Percentiles rank a stretch among this genome's conserved stretches.
These are phyloP conservation scores for Chrysolina haemoptera DNA, from an alignment of 2,888 invertebrate genomes.

Conservation along the genomic window DNA sequence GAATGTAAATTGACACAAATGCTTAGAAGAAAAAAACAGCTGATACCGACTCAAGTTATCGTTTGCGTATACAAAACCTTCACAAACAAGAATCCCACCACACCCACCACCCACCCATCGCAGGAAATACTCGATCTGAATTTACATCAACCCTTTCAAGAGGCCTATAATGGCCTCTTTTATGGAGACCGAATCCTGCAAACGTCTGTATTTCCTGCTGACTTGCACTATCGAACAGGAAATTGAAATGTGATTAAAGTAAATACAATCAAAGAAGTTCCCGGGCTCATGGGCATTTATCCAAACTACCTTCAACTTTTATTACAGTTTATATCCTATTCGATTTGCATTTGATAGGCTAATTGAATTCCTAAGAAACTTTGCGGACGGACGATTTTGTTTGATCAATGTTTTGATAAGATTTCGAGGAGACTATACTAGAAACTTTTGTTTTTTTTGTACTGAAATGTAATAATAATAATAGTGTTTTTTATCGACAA, in stretches of 20 bases:
- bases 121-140: conserved; percentile 12
- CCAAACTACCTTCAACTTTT: conserved; percentile 28
- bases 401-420: background rate
- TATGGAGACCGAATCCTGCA: conserved; percentile 16
- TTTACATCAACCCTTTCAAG: conserved; percentile 25
- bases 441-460: no score
- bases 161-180: conserved; percentile 11
- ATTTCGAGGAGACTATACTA: no score
- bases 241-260: conserved; percentile 63
- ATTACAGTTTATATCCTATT: conserved; percentile 36
- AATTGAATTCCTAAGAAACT: background rate
- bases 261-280: conserved; percentile 56
- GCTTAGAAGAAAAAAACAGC: background rate
- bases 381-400: background rate
- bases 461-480: no score
- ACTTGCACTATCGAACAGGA: conserved; percentile 56
- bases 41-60: background rate
- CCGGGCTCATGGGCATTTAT: conserved; percentile 16
- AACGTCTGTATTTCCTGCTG: conserved; percentile 38
- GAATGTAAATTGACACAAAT: no score
- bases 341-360: conserved; percentile 31
- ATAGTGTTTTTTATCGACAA: no score
- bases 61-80: background rate
- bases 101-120: background rate
- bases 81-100: background rate